Base-by-base conservation (phyloP, 2,797 vertebrate genomes). In the Sebastes elongatus region DNA sequence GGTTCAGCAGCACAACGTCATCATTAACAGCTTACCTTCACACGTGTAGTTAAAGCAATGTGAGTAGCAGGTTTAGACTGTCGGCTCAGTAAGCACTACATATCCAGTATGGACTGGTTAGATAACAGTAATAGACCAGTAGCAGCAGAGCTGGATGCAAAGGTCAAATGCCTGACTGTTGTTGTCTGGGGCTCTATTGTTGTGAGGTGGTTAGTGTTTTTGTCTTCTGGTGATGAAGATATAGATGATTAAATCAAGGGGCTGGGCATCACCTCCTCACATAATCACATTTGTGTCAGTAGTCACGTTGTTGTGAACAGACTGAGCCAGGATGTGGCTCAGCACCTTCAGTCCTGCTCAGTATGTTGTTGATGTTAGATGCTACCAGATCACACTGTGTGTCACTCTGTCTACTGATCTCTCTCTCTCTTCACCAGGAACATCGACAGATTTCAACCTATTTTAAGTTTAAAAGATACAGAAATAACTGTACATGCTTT, bases 61-160 rank as follows among this genome's bases (percentile, higher is more conserved):
- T 20, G 6, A 8, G 10, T 4, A 22, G 9, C 1, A 13, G 1
- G 4, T 23, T 3, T 4, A 5, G 27, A 2, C 16, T 3, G 3
- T 10, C 10, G 25, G 59, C 6, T 32, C 2, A 20, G n/a, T 8
- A 46, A 59, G 1, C 6, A 5, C 14, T 23, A 2, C 32, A 7
- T 1, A 10, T 2, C 2, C 20, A 57, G 25, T 11, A 22, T n/a
- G 18, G 8, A 30, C 56, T 30, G 2, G 25, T 38, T 25, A 16
- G 2, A 10, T 10, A 2, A 6, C 10, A 32, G 22, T 52, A 13
- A 30, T 1, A 18, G 18, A 30, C 4, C 1, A 5, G 4, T 5
- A 55, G n/a, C 2, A 5, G 35, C 35, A 38, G 5, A 3, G 32
- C 6, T n/a, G 2, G 7, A 64, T 23, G 0, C 16, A 71, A n/a